Percentiles rank a stretch among this genome's conserved stretches.
These are phyloP conservation scores for Enteromius anoplus DNA, from an alignment of 2,797 vertebrate genomes.

Conservation along the genomic window DNA sequence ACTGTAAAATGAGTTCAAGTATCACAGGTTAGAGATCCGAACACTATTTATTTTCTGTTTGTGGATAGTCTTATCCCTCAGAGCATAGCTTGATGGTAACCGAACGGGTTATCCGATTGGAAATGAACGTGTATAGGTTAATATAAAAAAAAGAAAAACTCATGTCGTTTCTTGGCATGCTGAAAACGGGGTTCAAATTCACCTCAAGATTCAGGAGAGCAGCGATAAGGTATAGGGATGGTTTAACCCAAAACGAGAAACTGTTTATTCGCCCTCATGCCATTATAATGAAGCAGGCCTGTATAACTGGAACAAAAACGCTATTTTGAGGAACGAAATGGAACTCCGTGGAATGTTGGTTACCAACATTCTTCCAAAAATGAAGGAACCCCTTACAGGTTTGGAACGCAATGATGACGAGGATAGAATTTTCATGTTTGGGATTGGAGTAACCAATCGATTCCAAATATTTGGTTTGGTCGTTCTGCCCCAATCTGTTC, in stretches of 20 bases:
- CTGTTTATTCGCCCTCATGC: neutral
- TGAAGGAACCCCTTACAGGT: neutral
- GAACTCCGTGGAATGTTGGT: neutral
- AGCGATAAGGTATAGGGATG: slow-evolving; percentile 14
- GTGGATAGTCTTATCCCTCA: slow-evolving; percentile 84
- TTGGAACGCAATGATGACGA: neutral
- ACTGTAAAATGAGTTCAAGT: slow-evolving; percentile 91
- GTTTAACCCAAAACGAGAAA: neutral
- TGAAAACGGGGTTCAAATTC: slow-evolving; percentile 70
- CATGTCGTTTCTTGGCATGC: slow-evolving; percentile 65
- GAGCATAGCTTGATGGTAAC: slow-evolving; percentile 75
- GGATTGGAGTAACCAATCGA: slow-evolving; percentile 73
- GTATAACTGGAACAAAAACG: neutral
- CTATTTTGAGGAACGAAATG: neutral
- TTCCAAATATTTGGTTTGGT: slow-evolving; percentile 70
- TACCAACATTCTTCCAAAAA: neutral
- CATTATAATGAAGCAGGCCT: neutral
- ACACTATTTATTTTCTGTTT: slow-evolving; percentile 89
- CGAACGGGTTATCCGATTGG: slow-evolving; percentile 36
- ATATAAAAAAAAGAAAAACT: slow-evolving; percentile 66
- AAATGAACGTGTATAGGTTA: slow-evolving; percentile 47
- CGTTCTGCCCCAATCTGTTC: slow-evolving; percentile 72
- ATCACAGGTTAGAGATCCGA: slow-evolving; percentile 86
- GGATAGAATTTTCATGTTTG: slow-evolving; percentile 57
- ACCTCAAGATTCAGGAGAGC: slow-evolving; percentile 72